phyloP scores from a whole-genome alignment of 1,140 invertebrate genomes.

The Aleiodes sp. region DNA sequence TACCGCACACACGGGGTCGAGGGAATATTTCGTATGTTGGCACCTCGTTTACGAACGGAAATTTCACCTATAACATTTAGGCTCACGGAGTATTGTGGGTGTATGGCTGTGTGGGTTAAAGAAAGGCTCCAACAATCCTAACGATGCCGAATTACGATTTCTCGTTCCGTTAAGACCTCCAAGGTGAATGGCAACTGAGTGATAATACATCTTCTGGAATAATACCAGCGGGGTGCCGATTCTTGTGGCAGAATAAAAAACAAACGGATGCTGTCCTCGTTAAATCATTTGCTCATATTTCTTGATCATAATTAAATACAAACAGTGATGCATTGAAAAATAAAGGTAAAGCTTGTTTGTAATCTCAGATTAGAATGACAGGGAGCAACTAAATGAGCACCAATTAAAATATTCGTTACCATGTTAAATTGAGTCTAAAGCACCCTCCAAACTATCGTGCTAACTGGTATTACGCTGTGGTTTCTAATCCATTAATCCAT shows the following conservation, averaged over 20 bases:
- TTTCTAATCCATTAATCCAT: conserved; percentile 59
- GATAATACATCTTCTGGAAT: conserved; percentile 28
- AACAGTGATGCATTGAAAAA: background rate
- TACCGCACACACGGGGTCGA: conserved; percentile 19
- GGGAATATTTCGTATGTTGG: conserved; percentile 23
- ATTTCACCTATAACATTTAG: background rate
- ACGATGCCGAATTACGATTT: conserved; percentile 36
- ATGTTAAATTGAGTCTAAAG: conserved; percentile 18
- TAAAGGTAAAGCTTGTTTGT: background rate
- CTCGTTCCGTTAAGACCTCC: conserved; percentile 17
- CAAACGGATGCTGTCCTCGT: background rate
- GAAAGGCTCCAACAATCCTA: background rate
- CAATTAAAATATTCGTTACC: conserved; percentile 1
- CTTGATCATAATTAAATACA: background rate
- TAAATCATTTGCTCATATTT: too few species aligned
- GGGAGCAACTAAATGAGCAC: background rate
- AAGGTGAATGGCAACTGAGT: conserved; percentile 20
- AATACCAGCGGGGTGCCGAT: conserved; percentile 30
- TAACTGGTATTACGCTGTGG: conserved; percentile 56
- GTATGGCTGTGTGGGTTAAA: background rate
- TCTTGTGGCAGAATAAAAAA: background rate
- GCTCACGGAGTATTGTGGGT: background rate
- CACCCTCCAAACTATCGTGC: conserved; percentile 41
- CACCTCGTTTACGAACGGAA: conserved; percentile 13
- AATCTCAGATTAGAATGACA: background rate